Evolutionary conservation across 2,888 invertebrate genomes (phyloP).

Genomic region (Anagyrus pseudococci): DNA sequence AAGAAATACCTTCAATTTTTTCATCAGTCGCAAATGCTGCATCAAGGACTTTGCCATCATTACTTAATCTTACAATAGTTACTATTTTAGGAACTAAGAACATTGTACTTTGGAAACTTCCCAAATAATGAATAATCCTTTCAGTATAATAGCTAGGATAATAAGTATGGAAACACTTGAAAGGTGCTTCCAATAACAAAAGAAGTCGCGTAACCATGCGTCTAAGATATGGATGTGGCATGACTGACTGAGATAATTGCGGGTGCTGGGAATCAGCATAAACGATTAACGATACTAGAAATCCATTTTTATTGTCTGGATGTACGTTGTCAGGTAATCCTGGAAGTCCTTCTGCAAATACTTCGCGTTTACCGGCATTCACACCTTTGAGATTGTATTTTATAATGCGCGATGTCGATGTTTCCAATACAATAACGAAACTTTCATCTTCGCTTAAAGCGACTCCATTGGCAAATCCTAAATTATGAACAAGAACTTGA

Average conservation of each 20-base stretch:
- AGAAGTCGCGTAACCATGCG: constrained; percentile 71
- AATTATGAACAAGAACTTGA: constrained; percentile 75
- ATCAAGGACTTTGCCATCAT: constrained; percentile 75
- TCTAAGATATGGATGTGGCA: constrained; percentile 70
- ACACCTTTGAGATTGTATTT: constrained; percentile 83
- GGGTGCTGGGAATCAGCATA: constrained; percentile 69
- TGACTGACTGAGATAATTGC: constrained; percentile 64
- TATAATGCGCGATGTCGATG: constrained; percentile 69
- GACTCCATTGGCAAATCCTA: constrained; percentile 91
- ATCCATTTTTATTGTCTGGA: constrained; percentile 69
- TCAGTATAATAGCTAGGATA: constrained; percentile 73
- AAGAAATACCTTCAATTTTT: constrained; percentile 67
- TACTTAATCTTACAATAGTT: constrained; percentile 67
- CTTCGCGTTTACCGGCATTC: constrained; percentile 79
- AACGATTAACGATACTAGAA: constrained; percentile 70
- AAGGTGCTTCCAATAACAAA: constrained; percentile 69
- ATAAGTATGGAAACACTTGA: constrained; percentile 68
- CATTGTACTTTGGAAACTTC: constrained; percentile 46
- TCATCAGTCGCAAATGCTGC: constrained; percentile 71
- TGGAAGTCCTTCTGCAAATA: constrained; percentile 83
- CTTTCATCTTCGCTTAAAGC: constrained; percentile 81
- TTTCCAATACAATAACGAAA: constrained; percentile 82
- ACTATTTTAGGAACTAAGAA: constrained; percentile 47
- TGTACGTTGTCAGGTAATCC: constrained; percentile 72
- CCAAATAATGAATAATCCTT: constrained; percentile 65